phyloP scores from a whole-genome alignment of 2,113 vertebrate genomes.

The Eptesicus fuscus region DNA sequence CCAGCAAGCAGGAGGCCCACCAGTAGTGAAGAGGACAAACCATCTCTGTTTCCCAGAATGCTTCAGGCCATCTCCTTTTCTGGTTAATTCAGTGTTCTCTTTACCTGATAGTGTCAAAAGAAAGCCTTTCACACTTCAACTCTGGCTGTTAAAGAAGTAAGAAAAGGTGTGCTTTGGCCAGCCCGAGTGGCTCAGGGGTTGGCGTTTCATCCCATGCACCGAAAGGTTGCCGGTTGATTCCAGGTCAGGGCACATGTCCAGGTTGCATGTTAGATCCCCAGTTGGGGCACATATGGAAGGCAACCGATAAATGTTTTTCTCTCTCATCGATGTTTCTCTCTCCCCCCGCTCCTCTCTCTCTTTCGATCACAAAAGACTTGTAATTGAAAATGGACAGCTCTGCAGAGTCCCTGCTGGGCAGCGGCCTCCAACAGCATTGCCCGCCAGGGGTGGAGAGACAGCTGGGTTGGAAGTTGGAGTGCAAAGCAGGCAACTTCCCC shows the following conservation, averaged over 20 bases:
- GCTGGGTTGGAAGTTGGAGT: neutral
- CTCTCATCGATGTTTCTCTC: too few relatives aligned
- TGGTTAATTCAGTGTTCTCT: neutral
- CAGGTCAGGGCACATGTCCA: neutral
- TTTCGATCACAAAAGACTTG: neutral
- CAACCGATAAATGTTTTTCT: neutral
- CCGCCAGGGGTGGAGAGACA: neutral
- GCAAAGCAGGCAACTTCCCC: fast-evolving
- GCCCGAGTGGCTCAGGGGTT: neutral
- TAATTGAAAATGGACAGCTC: neutral
- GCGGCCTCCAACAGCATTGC: too few relatives aligned
- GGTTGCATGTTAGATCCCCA: neutral
- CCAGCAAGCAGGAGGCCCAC: neutral
- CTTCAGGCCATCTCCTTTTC: neutral
- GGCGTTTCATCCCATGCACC: neutral
- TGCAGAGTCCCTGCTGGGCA: neutral
- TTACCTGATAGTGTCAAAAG: neutral
- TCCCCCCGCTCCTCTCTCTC: too few relatives aligned
- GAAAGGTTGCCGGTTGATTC: neutral
- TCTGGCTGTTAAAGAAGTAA: neutral
- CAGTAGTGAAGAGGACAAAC: neutral
- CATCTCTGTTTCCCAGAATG: neutral
- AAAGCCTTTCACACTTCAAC: neutral
- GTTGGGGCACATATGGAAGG: neutral
- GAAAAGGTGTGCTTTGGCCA: neutral